Evolutionary conservation across 2,797 vertebrate species (phyloP).

Genomic region (Gila robusta): DNA sequence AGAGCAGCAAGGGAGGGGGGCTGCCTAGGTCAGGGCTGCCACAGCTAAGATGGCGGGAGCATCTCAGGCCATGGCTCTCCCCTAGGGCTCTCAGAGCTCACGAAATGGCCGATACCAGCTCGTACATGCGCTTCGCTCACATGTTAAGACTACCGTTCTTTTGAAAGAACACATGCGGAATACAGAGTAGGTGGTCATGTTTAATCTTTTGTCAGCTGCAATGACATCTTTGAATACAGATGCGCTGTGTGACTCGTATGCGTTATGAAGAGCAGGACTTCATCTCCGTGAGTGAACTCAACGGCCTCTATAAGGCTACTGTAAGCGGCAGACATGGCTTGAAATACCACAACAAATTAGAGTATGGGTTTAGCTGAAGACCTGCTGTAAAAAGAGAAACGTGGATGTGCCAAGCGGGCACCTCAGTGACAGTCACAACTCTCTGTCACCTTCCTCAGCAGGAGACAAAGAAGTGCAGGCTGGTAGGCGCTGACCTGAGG

Average conservation of each 20-base stretch:
- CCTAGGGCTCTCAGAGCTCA: slow-evolving; percentile 68
- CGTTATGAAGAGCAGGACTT: slow-evolving; percentile 22
- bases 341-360: slow-evolving; percentile 43
- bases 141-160: slow-evolving; percentile 35
- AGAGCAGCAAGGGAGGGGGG: slow-evolving; percentile 49
- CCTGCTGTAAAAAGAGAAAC: slow-evolving; percentile 20
- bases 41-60: slow-evolving; percentile 82
- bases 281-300: slow-evolving; percentile 14
- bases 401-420: slow-evolving; percentile 36
- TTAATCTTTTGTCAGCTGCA: slow-evolving; percentile 56
- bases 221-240: slow-evolving; percentile 52
- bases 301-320: slow-evolving; percentile 36
- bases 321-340: slow-evolving; percentile 12
- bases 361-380: slow-evolving; percentile 35
- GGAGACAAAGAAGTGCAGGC: slow-evolving; percentile 34
- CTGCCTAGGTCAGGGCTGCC: slow-evolving; percentile 75
- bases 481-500: slow-evolving; percentile 51
- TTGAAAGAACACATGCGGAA: slow-evolving; percentile 33
- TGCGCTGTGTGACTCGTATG: slow-evolving; percentile 22
- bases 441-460: slow-evolving; percentile 26
- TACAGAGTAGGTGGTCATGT: slow-evolving; percentile 38
- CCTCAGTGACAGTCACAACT: neutral
- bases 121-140: slow-evolving; percentile 35
- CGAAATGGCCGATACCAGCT: slow-evolving; percentile 76
- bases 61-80: slow-evolving; percentile 78